Percentiles rank a stretch among this genome's conserved stretches.
These are phyloP conservation scores for Dallia pectoralis DNA, from an alignment of 2,797 vertebrate species.

Conservation along the genomic window DNA sequence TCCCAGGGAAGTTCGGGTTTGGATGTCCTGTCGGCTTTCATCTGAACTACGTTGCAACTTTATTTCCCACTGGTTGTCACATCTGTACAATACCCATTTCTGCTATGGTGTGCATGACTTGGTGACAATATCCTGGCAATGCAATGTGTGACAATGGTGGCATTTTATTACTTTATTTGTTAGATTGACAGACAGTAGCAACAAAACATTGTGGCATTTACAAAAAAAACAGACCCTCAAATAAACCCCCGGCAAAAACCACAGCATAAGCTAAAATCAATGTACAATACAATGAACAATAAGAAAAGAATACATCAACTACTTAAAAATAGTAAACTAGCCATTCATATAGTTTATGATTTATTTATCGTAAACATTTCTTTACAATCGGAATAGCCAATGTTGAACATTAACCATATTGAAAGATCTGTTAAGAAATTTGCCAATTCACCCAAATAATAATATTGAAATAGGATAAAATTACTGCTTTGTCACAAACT, in stretches of 20 bases:
- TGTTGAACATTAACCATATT: background rate
- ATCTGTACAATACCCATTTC: background rate
- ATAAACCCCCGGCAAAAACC: background rate
- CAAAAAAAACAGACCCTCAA: background rate
- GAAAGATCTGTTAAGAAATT: background rate
- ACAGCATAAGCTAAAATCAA: background rate
- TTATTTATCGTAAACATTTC: background rate
- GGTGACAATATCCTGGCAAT: background rate
- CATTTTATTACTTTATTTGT: constrained; percentile 55
- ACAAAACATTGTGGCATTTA: background rate
- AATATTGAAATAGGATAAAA: background rate
- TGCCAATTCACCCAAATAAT: background rate
- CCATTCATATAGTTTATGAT: background rate
- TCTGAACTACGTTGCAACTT: background rate
- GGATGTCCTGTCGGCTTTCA: background rate
- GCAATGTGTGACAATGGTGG: background rate
- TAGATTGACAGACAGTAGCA: constrained; percentile 6
- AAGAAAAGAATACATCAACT: background rate
- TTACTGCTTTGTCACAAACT: constrained; percentile 9
- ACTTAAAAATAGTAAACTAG: background rate
- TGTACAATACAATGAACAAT: background rate
- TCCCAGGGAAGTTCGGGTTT: background rate
- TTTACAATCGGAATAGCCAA: background rate
- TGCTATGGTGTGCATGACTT: background rate
- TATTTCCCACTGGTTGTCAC: background rate